These are phyloP conservation scores for Macrochelys suwanniensis DNA, from an alignment of 2,797 vertebrate species.

Conservation along the genomic window DNA sequence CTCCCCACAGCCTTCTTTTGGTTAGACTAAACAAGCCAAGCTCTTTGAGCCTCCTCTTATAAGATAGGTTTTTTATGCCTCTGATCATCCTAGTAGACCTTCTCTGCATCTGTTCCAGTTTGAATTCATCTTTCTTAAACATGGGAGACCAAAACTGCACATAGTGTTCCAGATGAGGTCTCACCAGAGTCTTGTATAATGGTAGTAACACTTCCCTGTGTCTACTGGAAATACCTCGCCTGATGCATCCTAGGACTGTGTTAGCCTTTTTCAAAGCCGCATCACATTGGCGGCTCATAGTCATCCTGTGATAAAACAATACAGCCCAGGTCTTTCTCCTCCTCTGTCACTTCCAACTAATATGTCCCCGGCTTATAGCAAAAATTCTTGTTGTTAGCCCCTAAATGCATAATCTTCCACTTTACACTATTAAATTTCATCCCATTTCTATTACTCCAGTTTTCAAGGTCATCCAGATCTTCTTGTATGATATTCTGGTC, in stretches of 20 bases:
- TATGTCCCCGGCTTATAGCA: neutral
- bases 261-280: neutral
- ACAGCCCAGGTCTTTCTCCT: neutral
- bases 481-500: neutral
- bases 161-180: neutral
- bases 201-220: neutral
- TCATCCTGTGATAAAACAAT: neutral
- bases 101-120: neutral
- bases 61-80: neutral
- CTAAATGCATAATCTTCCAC: neutral
- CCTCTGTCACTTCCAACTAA: neutral
- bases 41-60: neutral
- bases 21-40: neutral
- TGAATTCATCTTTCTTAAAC: neutral
- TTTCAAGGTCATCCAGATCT: neutral
- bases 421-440: neutral
- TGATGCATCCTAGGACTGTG: neutral
- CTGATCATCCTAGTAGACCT: neutral
- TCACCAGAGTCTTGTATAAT: neutral
- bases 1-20: neutral
- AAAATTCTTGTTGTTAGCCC: neutral
- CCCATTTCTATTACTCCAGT: neutral
- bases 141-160: neutral
- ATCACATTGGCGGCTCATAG: neutral
- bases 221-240: neutral